Conservation (phyloP, 2,113 vertebrate species). For the Sceloporus tristichus region DNA sequence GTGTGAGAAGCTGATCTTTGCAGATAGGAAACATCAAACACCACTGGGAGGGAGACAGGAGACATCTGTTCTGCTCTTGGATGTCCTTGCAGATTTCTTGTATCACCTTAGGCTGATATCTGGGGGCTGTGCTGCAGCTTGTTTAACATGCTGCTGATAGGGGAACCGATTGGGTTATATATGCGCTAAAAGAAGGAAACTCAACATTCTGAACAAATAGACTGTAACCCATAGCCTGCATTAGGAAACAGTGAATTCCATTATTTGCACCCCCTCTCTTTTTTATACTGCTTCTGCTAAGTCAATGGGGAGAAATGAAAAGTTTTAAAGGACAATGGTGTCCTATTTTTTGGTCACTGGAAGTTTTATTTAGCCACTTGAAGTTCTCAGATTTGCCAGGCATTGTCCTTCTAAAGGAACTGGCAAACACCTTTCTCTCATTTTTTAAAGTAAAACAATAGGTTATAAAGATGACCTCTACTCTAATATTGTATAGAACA, state of each 20-base stretch:
- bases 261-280: not conserved
- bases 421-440: not conserved
- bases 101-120: constrained; percentile 11
- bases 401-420: not conserved
- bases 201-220: not conserved
- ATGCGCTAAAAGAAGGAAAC: not conserved
- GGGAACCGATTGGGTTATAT: too few species aligned
- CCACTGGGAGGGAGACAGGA: not conserved
- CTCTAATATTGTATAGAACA: too few species aligned
- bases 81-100: constrained; percentile 21
- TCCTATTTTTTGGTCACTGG: not conserved
- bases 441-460: not conserved
- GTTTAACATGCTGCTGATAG: not conserved
- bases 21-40: not conserved
- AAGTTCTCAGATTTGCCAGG: not conserved
- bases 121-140: not conserved
- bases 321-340: not conserved
- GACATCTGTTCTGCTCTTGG: constrained; percentile 13
- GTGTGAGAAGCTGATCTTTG: constrained; percentile 1
- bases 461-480: too few species aligned
- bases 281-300: too few species aligned
- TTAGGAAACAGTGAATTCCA: not conserved
- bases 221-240: not conserved
- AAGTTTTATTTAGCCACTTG: not conserved
- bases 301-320: not conserved